phyloP scores from a whole-genome alignment of 2,113 vertebrate species.

The Bos javanicus region DNA sequence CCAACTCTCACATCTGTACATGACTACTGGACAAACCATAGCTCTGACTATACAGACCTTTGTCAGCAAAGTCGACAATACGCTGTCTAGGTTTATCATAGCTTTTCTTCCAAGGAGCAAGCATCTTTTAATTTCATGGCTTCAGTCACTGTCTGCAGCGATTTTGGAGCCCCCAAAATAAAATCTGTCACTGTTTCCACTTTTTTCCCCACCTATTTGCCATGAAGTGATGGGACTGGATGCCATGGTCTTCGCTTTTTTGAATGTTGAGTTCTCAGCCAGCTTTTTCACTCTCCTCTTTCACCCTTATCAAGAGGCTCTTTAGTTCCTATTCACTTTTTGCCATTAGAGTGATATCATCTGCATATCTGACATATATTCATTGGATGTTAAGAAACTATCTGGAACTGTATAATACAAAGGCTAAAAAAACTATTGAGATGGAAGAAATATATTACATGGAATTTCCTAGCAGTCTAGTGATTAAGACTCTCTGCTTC shows the following conservation, averaged over 20 bases:
- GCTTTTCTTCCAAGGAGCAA: neutral
- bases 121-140: neutral
- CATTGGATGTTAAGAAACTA: neutral
- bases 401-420: neutral
- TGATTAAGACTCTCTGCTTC: neutral
- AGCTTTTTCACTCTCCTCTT: neutral
- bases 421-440: neutral
- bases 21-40: neutral
- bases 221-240: neutral
- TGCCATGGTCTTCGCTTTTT: neutral
- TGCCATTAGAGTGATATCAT: neutral
- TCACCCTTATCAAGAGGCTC: neutral
- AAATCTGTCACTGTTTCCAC: neutral
- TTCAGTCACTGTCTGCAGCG: neutral
- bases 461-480: neutral
- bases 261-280: neutral
- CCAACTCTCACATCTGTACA: neutral
- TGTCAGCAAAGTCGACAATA: neutral
- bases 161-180: neutral
- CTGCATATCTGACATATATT: neutral
- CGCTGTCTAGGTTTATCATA: neutral
- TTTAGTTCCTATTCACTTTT: neutral
- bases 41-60: neutral
- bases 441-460: neutral
- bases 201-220: neutral